Percentiles rank a stretch among this genome's conserved stretches.
phyloP scores from a whole-genome alignment of 2,113 vertebrate genomes.

The rat (Rattus norvegicus) region GRCr8 NC_086023.1:49289501-49290000 shows the following conservation, averaged over 20 bases:
- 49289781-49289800: background rate
- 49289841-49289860: background rate
- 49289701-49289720: background rate
- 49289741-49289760: background rate
- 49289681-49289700: background rate
- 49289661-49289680: background rate
- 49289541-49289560: background rate
- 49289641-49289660: background rate
- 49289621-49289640: background rate
- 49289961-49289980: background rate
- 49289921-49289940: background rate
- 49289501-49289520: background rate
- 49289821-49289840: fast-evolving
- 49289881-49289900: background rate
- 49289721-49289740: background rate
- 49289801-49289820: background rate
- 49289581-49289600: background rate
- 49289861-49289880: background rate
- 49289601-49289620: background rate
- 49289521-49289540: background rate
- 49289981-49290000: conserved; percentile 50
- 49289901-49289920: background rate
- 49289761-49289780: background rate
- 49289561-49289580: background rate
- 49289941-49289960: background rate